Conservation (phyloP, 1,140 invertebrate species). For the Thaumetopoea pityocampa region DNA sequence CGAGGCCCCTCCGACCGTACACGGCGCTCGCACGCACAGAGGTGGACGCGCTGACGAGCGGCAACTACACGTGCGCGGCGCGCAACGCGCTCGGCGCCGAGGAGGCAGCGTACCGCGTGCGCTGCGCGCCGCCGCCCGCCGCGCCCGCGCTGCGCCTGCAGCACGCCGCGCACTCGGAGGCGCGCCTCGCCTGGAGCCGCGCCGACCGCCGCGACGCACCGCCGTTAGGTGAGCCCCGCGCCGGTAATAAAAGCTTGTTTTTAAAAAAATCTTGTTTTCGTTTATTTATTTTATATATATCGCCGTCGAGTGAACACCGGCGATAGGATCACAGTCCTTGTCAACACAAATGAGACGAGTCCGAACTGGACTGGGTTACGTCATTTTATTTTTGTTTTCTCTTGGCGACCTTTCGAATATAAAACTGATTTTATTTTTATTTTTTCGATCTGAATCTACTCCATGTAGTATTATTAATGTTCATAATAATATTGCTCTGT, state of each 20-base stretch:
- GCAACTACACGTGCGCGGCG: slow-evolving; percentile 89
- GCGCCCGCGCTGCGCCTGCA: slow-evolving; percentile 76
- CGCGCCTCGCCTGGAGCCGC: slow-evolving; percentile 48
- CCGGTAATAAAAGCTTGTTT: not conserved
- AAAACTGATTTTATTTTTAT: too few species aligned
- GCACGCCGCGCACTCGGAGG: slow-evolving; percentile 47
- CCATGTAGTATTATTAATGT: too few species aligned
- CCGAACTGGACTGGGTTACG: too few species aligned
- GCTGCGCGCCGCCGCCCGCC: slow-evolving; percentile 82
- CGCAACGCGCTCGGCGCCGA: slow-evolving; percentile 86
- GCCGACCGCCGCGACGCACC: slow-evolving; percentile 53
- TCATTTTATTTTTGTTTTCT: too few species aligned
- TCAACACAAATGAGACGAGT: too few species aligned
- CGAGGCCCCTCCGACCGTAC: too few species aligned
- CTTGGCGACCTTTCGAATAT: too few species aligned
- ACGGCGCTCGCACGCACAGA: too few species aligned
- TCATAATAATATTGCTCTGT: too few species aligned
- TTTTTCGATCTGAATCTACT: too few species aligned
- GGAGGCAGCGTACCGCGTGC: slow-evolving; percentile 82
- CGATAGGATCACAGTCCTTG: too few species aligned
- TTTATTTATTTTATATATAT: not conserved
- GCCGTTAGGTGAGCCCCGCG: slow-evolving; percentile 43
- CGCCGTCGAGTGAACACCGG: too few species aligned
- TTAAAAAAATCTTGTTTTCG: not conserved
- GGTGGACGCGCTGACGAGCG: slow-evolving; percentile 78